Percentiles rank a stretch among this genome's conserved stretches.
These are phyloP conservation scores for Drosophila paramelanica DNA, from an alignment of 2,888 invertebrate genomes.

Conservation along the genomic window DNA sequence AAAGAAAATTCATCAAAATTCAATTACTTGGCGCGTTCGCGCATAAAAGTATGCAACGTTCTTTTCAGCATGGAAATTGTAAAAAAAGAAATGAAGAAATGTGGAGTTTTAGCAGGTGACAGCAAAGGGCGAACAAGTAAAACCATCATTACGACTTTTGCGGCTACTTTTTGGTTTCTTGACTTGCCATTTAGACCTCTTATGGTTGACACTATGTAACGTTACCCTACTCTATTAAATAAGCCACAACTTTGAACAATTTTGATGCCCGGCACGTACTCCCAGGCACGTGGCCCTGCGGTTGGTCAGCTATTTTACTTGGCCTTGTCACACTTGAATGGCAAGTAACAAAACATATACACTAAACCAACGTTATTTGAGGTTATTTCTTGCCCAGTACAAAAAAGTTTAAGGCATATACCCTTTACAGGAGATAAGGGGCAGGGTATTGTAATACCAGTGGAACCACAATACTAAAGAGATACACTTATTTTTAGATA, in stretches of 20 bases:
- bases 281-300: conserved; percentile 50
- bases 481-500: too few relatives aligned
- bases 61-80: conserved; percentile 13
- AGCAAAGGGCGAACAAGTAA: conserved; percentile 8
- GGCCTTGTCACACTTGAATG: conserved; percentile 40
- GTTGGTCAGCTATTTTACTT: conserved; percentile 38
- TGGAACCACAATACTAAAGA: too few relatives aligned
- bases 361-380: conserved; percentile 10
- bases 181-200: conserved; percentile 32
- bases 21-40: conserved; percentile 59
- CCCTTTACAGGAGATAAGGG: neutral
- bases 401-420: conserved; percentile 8
- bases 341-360: conserved; percentile 23
- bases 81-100: neutral
- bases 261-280: conserved; percentile 40
- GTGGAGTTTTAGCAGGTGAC: conserved; percentile 42
- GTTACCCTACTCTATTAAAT: conserved; percentile 17
- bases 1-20: conserved; percentile 68
- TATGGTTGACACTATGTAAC: conserved; percentile 27
- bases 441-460: neutral
- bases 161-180: conserved; percentile 7
- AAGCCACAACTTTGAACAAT: conserved; percentile 21
- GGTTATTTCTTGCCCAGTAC: conserved; percentile 13
- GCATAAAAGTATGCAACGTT: conserved; percentile 44
- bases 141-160: conserved; percentile 38